Evolutionary conservation across 1,140 invertebrate species (phyloP), one percentile per base, ranked within the genome.

Genomic region (Bombus difficillimus): DNA sequence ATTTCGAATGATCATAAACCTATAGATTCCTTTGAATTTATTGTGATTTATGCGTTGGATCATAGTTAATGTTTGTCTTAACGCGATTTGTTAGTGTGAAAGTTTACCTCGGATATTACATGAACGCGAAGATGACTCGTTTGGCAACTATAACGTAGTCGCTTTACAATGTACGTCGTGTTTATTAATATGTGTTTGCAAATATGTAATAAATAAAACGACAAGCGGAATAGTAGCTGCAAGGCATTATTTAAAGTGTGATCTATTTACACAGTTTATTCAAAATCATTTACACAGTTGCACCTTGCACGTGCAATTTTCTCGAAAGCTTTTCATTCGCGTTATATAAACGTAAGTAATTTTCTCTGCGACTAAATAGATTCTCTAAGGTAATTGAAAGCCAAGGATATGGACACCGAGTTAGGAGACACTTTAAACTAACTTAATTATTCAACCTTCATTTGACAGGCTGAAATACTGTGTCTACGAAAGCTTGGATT

Each of bases 381-480:
- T 57, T 37, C 66, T n/a, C 43, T 57, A 41, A 81, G 34, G 64
- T 57, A 34, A 69, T 81, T 81, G 53, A 53, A 81, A 81, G 47
- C 37, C 22, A 47, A 71, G 66, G 28, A 47, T 80, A 37, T 13
- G 32, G 25, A 37, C 34, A 28, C 78, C 34, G 28, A 28, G 28
- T 28, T 71, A 13, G 43, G 32, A 47, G 66, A 47, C 43, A n/a
- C 34, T 81, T 81, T 81, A 41, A 71, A 37, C 43, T 81, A 69
- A 81, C 78, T 71, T 34, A 37, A 71, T 71, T 71, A 47, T 43
- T 80, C 68, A 71, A 53, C 78, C 66, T 18, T 53, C 25, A 39
- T 71, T 53, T 39, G 25, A 28, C 10, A n/a, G 25, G 1, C 25
- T 47, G 37, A 69, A 47, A 47, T 47, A 39, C n/a, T 15, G 25